Evolutionary conservation across 2,888 invertebrate genomes (phyloP).

Genomic region (Drosophila mercatorum): DNA sequence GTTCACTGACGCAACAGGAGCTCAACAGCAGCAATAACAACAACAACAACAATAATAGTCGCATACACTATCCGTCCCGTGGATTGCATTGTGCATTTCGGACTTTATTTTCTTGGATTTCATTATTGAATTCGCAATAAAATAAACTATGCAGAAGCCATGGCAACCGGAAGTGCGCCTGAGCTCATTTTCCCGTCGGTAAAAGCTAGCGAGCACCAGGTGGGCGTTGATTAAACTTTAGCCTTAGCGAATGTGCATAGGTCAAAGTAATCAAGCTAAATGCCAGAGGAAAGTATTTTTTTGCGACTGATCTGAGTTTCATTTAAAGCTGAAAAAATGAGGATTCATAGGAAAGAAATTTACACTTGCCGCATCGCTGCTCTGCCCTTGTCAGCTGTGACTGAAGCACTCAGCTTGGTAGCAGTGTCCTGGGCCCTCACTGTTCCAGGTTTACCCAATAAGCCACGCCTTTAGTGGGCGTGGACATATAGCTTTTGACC

Average conservation of each 20-base stretch:
- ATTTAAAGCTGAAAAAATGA: neutral
- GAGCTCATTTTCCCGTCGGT: neutral
- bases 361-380: too few relatives aligned
- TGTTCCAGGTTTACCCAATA: too few relatives aligned
- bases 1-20: neutral
- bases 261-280: neutral
- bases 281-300: neutral
- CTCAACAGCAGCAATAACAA: neutral
- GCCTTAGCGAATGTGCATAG: neutral
- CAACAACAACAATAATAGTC: neutral
- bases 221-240: neutral
- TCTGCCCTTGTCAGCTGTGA: too few relatives aligned
- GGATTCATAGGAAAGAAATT: neutral
- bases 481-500: too few relatives aligned
- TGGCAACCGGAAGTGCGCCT: neutral
- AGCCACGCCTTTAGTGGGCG: too few relatives aligned
- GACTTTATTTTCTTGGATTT: neutral
- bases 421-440: too few relatives aligned
- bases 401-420: too few relatives aligned
- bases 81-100: neutral
- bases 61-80: neutral
- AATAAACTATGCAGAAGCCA: neutral
- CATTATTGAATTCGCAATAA: neutral
- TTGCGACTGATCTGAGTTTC: too few relatives aligned
- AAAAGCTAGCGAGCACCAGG: neutral